Conservation (phyloP, 2,113 vertebrate species). For the Crotalus viridis region DNA sequence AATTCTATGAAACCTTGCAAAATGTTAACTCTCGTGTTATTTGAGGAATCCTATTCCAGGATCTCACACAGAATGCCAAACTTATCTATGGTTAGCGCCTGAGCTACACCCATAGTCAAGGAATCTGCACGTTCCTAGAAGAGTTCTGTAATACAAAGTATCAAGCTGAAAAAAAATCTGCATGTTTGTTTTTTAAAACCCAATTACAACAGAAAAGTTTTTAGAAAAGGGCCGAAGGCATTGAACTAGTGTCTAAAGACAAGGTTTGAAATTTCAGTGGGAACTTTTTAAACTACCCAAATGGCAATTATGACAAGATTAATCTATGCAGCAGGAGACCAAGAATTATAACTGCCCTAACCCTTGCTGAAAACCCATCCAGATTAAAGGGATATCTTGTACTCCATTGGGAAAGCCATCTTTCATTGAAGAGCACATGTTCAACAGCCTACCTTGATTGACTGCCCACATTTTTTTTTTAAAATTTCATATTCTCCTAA, state of each 20-base stretch:
- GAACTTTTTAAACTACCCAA: neutral
- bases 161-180: neutral
- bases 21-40: neutral
- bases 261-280: neutral
- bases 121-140: neutral
- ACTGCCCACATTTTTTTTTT: constrained; percentile 1
- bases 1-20: neutral
- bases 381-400: neutral
- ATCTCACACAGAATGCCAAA: neutral
- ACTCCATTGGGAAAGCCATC: neutral
- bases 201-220: neutral
- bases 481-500: constrained; percentile 14
- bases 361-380: neutral
- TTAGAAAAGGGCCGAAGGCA: neutral
- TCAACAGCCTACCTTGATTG: neutral
- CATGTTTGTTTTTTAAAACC: neutral
- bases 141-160: neutral
- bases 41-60: neutral
- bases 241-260: neutral
- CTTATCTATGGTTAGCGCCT: neutral
- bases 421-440: neutral
- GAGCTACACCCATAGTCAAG: neutral
- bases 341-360: neutral
- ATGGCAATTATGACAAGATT: neutral
- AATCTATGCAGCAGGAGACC: neutral